Percentiles rank a stretch among this genome's conserved stretches.
phyloP scores from a whole-genome alignment of 1,140 invertebrate genomes.

The Lepidurus arcticus region DNA sequence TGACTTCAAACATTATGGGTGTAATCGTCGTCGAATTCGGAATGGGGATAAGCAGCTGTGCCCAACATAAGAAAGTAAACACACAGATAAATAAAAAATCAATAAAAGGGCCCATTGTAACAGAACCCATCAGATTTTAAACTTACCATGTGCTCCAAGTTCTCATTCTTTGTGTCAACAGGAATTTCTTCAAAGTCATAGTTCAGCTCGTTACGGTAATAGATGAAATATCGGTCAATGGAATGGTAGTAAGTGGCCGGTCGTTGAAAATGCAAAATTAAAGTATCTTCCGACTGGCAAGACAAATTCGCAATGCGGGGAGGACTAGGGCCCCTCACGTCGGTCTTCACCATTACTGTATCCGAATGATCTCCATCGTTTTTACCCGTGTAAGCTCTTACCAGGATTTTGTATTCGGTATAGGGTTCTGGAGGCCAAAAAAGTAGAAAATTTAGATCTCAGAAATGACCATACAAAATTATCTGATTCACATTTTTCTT shows the following conservation, averaged over 20 bases:
- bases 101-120: constrained; percentile 13
- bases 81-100: neutral
- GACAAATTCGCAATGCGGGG: constrained; percentile 74
- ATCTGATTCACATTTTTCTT: neutral
- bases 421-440: constrained; percentile 59
- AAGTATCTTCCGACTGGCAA: constrained; percentile 66
- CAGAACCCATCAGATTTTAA: constrained; percentile 8
- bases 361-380: constrained; percentile 68
- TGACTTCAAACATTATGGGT: constrained; percentile 59
- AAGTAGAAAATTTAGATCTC: constrained; percentile 37
- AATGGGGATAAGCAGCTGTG: constrained; percentile 64
- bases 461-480: neutral
- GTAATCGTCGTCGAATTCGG: constrained; percentile 67
- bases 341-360: constrained; percentile 64
- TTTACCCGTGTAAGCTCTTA: constrained; percentile 67
- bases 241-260: constrained; percentile 65
- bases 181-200: constrained; percentile 57
- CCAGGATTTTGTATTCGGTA: constrained; percentile 77
- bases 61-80: constrained; percentile 37
- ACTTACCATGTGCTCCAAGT: constrained; percentile 56
- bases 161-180: constrained; percentile 53
- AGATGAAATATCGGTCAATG: constrained; percentile 73
- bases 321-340: constrained; percentile 70
- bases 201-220: constrained; percentile 48
- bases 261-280: constrained; percentile 73